A percentile compares a stretch with the other conserved stretches of the same genome.
Conservation (phyloP, 2,797 vertebrate genomes). For the Sebastes umbrosus region DNA sequence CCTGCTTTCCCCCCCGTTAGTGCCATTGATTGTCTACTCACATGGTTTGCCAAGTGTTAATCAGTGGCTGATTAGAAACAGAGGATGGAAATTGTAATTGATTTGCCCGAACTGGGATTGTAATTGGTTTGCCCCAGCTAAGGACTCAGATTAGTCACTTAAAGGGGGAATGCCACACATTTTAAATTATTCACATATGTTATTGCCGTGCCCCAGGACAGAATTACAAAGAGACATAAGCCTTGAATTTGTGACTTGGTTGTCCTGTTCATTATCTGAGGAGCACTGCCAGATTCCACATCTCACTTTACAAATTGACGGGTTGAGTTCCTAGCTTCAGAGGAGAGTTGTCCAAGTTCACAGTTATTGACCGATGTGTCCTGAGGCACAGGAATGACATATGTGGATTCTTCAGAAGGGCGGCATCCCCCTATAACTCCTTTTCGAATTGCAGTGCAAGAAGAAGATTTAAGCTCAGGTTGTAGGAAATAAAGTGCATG, state of each 20-base stretch:
- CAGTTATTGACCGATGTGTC: slow-evolving; percentile 38
- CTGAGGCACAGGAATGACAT: slow-evolving; percentile 28
- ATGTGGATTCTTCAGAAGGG: neutral
- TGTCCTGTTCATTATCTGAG: slow-evolving; percentile 28
- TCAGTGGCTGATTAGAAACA: slow-evolving; percentile 68
- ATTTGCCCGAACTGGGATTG: slow-evolving; percentile 46
- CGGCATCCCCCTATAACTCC: neutral
- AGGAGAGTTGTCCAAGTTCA: slow-evolving; percentile 14
- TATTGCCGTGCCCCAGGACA: slow-evolving; percentile 26
- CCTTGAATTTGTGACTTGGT: slow-evolving; percentile 22
- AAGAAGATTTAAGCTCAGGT: slow-evolving; percentile 14
- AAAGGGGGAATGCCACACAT: slow-evolving; percentile 18
- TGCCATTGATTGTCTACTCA: slow-evolving; percentile 57
- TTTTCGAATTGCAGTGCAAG: slow-evolving; percentile 25
- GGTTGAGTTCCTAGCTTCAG: slow-evolving; percentile 1
- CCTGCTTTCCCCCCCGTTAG: slow-evolving; percentile 1
- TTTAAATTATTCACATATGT: slow-evolving; percentile 52
- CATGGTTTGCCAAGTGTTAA: slow-evolving; percentile 62
- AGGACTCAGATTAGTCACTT: slow-evolving; percentile 52
- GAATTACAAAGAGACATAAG: slow-evolving; percentile 34
- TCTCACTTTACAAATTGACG: slow-evolving; percentile 21
- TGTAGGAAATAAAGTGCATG: neutral
- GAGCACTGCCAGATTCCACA: neutral
- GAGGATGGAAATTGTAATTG: slow-evolving; percentile 56
- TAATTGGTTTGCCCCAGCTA: slow-evolving; percentile 57